Evolutionary conservation across 2,797 vertebrate genomes (phyloP).

Genomic region (Myotis daubentonii): DNA sequence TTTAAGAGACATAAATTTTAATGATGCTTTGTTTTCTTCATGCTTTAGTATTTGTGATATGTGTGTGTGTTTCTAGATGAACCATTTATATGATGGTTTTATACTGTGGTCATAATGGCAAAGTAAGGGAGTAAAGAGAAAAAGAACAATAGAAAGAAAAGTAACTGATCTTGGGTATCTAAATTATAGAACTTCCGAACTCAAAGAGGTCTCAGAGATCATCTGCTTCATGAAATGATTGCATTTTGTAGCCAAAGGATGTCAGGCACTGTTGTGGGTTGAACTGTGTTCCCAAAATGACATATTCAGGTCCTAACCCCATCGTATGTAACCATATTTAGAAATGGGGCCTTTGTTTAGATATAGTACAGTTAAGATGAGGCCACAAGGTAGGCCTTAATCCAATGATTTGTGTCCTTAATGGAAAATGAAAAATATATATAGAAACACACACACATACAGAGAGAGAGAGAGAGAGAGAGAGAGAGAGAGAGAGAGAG

Average conservation of each 20-base stretch:
- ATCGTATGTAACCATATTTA: neutral
- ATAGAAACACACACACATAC: neutral
- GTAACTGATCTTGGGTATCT: too few relatives aligned
- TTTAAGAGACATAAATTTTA: neutral
- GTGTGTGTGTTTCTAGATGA: neutral
- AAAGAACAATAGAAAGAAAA: neutral
- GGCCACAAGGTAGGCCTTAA: neutral
- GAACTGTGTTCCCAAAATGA: neutral
- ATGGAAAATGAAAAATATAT: neutral
- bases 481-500: too few relatives aligned
- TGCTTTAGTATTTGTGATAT: neutral
- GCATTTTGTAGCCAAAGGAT: neutral
- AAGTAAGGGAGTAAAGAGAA: neutral
- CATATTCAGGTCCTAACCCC: rapidly evolving
- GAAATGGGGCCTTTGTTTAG: neutral
- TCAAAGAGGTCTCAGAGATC: too few relatives aligned
- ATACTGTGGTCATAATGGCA: neutral
- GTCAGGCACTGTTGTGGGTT: rapidly evolving
- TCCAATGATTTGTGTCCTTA: neutral
- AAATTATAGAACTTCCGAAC: rapidly evolving
- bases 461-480: neutral
- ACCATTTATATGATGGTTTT: neutral
- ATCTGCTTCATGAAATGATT: neutral
- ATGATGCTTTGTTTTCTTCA: constrained; percentile 14
- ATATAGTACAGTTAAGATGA: neutral